Evolutionary conservation across 2,113 vertebrate species (phyloP).

Genomic region (Sylvilagus bachmani): DNA sequence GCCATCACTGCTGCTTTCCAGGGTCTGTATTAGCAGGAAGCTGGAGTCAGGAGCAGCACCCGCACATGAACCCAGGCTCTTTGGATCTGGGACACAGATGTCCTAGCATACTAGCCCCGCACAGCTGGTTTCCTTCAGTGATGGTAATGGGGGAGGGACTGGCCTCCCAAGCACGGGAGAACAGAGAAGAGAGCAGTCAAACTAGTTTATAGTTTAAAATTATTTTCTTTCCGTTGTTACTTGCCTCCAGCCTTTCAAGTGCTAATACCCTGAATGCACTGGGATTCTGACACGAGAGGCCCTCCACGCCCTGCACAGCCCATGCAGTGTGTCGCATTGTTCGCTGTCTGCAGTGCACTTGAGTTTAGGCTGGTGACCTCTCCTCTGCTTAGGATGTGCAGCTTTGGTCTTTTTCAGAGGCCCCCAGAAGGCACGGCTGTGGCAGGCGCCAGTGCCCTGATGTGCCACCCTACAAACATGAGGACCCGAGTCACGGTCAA

Average conservation of each 20-base stretch:
- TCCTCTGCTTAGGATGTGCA: neutral
- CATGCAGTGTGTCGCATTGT: neutral
- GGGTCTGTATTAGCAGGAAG: no score
- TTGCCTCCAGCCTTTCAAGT: slow-evolving; percentile 16
- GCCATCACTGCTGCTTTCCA: no score
- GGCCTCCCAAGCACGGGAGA: neutral
- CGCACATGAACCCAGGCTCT: no score
- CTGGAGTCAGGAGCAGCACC: no score
- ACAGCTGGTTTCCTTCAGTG: neutral
- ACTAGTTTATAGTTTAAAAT: slow-evolving; percentile 26
- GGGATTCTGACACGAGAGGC: neutral
- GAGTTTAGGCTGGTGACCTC: slow-evolving; percentile 1
- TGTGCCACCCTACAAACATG: neutral
- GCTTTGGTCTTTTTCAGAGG: neutral
- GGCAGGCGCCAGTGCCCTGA: neutral
- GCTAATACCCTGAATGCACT: neutral
- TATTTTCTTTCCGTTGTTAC: neutral
- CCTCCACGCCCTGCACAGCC: neutral
- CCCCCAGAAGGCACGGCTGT: neutral
- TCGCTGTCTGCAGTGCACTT: neutral
- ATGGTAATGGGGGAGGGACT: neutral
- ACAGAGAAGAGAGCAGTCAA: neutral
- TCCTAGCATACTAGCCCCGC: no score
- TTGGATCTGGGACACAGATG: no score
- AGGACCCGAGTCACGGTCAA: neutral